phyloP scores from a whole-genome alignment of 53 echinoderm and acorn worm species.

The Crossaster papposus region DNA sequence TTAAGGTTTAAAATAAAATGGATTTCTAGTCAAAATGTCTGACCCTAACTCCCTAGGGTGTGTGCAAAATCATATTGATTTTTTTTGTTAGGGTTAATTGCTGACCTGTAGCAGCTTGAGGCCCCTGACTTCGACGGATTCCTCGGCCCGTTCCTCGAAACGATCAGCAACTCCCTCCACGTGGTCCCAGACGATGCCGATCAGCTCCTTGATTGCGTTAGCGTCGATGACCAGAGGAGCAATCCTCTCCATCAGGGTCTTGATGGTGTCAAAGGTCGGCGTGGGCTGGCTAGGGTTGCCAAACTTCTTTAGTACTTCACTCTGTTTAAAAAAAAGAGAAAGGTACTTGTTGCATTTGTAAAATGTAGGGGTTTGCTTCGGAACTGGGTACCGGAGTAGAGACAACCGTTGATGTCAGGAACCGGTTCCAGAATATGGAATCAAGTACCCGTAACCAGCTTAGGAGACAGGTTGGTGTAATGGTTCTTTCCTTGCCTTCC shows the following conservation, averaged over 20 bases:
- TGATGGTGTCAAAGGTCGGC: slow-evolving; percentile 83
- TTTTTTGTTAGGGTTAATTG: neutral
- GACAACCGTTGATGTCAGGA: too few relatives aligned
- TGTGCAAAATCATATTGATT: too few relatives aligned
- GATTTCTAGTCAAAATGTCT: too few relatives aligned
- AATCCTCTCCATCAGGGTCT: slow-evolving; percentile 90
- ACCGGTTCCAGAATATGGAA: too few relatives aligned
- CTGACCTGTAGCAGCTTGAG: slow-evolving; percentile 83
- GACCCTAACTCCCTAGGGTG: too few relatives aligned
- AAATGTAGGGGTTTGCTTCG: neutral
- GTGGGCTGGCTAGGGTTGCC: slow-evolving; percentile 67
- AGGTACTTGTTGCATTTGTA: neutral
- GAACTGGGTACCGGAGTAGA: too few relatives aligned
- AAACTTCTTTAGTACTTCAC: slow-evolving; percentile 96
- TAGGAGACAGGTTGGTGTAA: too few relatives aligned
- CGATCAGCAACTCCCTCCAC: slow-evolving; percentile 73
- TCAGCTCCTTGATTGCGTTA: slow-evolving; percentile 77
- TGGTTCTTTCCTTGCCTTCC: too few relatives aligned
- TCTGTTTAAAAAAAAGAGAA: slow-evolving; percentile 53
- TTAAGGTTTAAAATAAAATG: too few relatives aligned
- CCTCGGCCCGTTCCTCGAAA: slow-evolving; percentile 68
- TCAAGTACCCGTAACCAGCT: too few relatives aligned
- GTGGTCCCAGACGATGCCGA: slow-evolving; percentile 71
- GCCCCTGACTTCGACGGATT: slow-evolving; percentile 73
- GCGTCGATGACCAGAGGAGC: slow-evolving; percentile 89